Conservation (phyloP, 2,113 vertebrate species). For the Sorex araneus region DNA sequence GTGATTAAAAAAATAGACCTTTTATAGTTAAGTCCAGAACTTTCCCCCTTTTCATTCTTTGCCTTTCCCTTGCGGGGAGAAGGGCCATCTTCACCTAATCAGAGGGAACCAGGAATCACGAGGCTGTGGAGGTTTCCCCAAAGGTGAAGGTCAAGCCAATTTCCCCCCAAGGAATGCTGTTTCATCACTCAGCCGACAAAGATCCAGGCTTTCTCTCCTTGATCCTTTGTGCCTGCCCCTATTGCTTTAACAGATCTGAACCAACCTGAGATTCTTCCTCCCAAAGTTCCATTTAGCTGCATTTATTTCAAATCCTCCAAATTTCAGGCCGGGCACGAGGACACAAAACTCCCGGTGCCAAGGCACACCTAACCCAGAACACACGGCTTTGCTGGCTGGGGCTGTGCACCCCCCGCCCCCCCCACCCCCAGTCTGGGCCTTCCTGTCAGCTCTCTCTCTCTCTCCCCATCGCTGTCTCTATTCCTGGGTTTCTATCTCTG, state of each 20-base stretch:
- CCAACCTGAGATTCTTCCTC: slow-evolving; percentile 88
- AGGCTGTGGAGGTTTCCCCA: slow-evolving; percentile 86
- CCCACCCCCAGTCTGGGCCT: slow-evolving; percentile 27
- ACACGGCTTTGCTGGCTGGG: slow-evolving; percentile 73
- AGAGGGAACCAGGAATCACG: slow-evolving; percentile 90
- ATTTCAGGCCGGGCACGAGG: slow-evolving; percentile 85
- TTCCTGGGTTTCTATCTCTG: slow-evolving; percentile 65
- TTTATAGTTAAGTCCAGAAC: slow-evolving; percentile 90
- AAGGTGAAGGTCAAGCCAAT: slow-evolving; percentile 92
- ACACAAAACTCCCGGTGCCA: slow-evolving; percentile 84
- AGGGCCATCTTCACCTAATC: slow-evolving; percentile 92
- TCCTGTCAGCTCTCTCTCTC: slow-evolving; percentile 45
- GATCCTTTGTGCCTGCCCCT: slow-evolving; percentile 90
- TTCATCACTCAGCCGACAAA: slow-evolving; percentile 91
- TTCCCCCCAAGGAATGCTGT: slow-evolving; percentile 90
- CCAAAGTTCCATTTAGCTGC: slow-evolving; percentile 89
- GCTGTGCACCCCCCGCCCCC: not conserved
- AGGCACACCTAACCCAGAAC: slow-evolving; percentile 81
- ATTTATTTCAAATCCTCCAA: slow-evolving; percentile 89
- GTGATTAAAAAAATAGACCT: slow-evolving; percentile 92
- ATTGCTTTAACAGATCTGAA: slow-evolving; percentile 92
- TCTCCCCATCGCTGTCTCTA: slow-evolving; percentile 24
- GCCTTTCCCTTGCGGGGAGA: slow-evolving; percentile 90
- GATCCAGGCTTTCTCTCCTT: slow-evolving; percentile 90
- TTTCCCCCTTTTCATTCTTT: slow-evolving; percentile 90